These are phyloP conservation scores for Diarsia mendica DNA, from an alignment of 2,888 invertebrate species.

Conservation along the genomic window DNA sequence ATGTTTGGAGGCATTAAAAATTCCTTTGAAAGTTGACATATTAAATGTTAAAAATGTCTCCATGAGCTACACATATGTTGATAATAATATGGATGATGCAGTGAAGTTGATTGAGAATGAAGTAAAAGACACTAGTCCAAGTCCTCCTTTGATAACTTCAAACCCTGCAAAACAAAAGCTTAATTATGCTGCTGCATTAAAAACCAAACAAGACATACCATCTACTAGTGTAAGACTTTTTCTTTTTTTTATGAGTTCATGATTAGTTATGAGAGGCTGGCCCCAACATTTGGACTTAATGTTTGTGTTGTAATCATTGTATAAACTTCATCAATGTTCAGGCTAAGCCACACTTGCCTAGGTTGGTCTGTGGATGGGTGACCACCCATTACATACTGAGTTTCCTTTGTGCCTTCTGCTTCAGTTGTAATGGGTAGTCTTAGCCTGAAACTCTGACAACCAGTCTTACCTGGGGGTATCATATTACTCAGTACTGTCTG, in stretches of 20 bases:
- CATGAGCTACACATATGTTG: constrained; percentile 73
- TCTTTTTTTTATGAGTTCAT: neutral
- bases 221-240: constrained; percentile 82
- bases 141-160: constrained; percentile 74
- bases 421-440: too few species aligned
- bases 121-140: constrained; percentile 72
- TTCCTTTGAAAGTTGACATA: constrained; percentile 78
- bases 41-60: constrained; percentile 78
- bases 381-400: too few species aligned
- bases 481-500: too few species aligned
- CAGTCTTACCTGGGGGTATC: too few species aligned
- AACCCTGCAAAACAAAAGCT: constrained; percentile 74
- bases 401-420: too few species aligned
- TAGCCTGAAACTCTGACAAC: too few species aligned
- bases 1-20: constrained; percentile 82
- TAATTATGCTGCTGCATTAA: constrained; percentile 84
- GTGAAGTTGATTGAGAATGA: constrained; percentile 73
- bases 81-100: constrained; percentile 68
- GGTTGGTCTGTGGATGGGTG: too few species aligned
- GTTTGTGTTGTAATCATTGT: neutral
- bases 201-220: constrained; percentile 75
- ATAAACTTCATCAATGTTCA: too few species aligned
- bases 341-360: too few species aligned
- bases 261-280: neutral
- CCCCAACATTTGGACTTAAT: neutral